Conservation (phyloP, 1,140 invertebrate genomes). For the Plectus sambesii region DNA sequence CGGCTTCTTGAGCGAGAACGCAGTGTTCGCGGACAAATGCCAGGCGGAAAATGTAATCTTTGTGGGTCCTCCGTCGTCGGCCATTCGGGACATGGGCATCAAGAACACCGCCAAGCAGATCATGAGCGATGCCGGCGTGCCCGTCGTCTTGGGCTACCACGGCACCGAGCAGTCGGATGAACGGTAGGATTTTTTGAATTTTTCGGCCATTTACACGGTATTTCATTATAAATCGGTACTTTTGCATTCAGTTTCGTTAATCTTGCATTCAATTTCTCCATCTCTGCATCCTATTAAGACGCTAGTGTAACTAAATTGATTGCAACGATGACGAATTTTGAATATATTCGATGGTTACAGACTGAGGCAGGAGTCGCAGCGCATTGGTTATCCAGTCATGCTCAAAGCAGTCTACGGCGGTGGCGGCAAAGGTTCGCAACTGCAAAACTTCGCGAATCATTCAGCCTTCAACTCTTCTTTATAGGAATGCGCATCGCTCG, state of each 20-base stretch:
- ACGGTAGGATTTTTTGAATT: too few species aligned
- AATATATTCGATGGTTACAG: too few species aligned
- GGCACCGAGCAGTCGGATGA: conserved; percentile 25
- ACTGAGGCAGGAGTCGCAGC: too few species aligned
- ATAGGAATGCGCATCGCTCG: conserved; percentile 81
- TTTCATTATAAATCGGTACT: too few species aligned
- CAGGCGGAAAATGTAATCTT: conserved; percentile 63
- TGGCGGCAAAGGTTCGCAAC: conserved; percentile 89
- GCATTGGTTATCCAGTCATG: conserved; percentile 85
- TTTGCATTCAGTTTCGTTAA: too few species aligned
- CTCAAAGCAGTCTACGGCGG: conserved; percentile 94
- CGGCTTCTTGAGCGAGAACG: conserved; percentile 88
- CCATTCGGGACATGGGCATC: conserved; percentile 95
- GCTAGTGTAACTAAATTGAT: too few species aligned
- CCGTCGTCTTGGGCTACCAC: conserved; percentile 33
- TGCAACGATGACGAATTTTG: too few species aligned
- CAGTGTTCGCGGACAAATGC: conserved; percentile 74
- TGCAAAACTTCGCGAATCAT: too few species aligned
- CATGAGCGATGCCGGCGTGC: conserved; percentile 39
- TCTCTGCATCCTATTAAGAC: too few species aligned
- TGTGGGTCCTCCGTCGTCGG: conserved; percentile 78
- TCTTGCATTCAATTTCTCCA: too few species aligned
- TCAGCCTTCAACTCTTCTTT: too few species aligned
- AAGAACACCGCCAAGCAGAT: conserved; percentile 53
- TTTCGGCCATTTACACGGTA: too few species aligned